phyloP scores from a whole-genome alignment of 2,888 invertebrate genomes.

The Epinotia ramella region DNA sequence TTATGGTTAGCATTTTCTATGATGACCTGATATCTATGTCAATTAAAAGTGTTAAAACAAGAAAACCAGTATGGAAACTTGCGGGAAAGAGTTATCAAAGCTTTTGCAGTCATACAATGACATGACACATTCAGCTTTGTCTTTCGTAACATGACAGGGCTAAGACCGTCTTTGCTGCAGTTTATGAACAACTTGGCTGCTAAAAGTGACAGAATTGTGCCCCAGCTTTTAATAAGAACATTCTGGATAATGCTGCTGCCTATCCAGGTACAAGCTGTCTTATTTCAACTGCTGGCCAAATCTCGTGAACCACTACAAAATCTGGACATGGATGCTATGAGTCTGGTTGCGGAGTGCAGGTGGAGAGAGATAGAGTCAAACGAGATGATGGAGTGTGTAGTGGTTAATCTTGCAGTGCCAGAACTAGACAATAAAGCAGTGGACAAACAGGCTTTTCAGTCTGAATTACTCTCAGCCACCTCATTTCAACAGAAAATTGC shows the following conservation, averaged over 20 bases:
- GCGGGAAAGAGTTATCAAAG: conserved; percentile 19
- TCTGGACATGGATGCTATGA: conserved; percentile 7
- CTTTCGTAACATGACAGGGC: neutral
- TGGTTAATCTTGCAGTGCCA: no score
- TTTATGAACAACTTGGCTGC: conserved; percentile 1
- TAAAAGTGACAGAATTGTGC: neutral
- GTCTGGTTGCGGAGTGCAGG: conserved; percentile 5
- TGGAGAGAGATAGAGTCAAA: neutral
- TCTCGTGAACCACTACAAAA: conserved; percentile 24
- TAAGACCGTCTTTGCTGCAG: neutral
- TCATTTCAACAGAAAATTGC: conserved; percentile 13
- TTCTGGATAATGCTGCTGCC: conserved; percentile 30
- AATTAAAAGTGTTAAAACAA: no score
- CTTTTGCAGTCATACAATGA: neutral
- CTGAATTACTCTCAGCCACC: neutral
- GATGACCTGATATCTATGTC: no score
- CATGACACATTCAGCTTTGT: conserved; percentile 3
- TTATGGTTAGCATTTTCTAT: no score
- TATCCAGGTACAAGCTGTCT: neutral
- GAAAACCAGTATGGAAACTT: conserved; percentile 11
- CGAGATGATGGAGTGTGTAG: neutral
- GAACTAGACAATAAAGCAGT: neutral
- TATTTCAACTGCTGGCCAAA: neutral
- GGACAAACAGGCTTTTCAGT: neutral
- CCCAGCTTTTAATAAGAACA: conserved; percentile 16